These are phyloP conservation scores for Bombus polaris DNA, from an alignment of 1,140 invertebrate genomes.

Conservation along the genomic window DNA sequence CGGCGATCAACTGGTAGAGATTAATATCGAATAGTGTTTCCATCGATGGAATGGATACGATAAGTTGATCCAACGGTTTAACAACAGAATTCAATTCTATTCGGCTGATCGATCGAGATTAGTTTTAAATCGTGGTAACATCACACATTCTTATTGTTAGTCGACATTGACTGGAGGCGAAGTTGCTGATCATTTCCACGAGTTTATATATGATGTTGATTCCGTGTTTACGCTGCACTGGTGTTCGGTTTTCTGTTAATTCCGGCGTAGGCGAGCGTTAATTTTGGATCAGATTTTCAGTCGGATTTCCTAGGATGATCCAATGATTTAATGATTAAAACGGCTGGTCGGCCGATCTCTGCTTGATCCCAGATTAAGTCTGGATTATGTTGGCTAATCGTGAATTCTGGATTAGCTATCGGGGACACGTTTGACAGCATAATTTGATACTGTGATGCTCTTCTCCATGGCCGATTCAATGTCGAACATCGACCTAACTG, in stretches of 20 bases:
- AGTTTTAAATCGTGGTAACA: conserved; percentile 30
- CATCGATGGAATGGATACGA: conserved; percentile 5
- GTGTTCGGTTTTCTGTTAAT: neutral
- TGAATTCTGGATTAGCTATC: conserved; percentile 40
- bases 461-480: neutral
- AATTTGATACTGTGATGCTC: conserved; percentile 29
- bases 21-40: neutral
- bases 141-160: neutral
- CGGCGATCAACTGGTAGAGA: neutral
- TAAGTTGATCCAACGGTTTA: conserved; percentile 32
- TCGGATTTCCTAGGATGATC: conserved; percentile 40
- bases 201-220: conserved; percentile 7
- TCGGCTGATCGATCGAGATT: conserved; percentile 7
- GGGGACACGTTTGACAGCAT: conserved; percentile 20
- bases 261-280: neutral
- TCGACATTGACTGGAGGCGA: conserved; percentile 1
- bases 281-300: conserved; percentile 49
- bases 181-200: neutral
- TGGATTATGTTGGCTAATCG: conserved; percentile 41
- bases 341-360: conserved; percentile 23
- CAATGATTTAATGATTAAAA: conserved; percentile 53
- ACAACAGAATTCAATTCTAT: conserved; percentile 39
- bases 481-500: neutral
- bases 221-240: conserved; percentile 12
- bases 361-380: conserved; percentile 41